Evolutionary conservation across 2,797 vertebrate genomes (phyloP).

Genomic region (Anolis apletophallus): DNA sequence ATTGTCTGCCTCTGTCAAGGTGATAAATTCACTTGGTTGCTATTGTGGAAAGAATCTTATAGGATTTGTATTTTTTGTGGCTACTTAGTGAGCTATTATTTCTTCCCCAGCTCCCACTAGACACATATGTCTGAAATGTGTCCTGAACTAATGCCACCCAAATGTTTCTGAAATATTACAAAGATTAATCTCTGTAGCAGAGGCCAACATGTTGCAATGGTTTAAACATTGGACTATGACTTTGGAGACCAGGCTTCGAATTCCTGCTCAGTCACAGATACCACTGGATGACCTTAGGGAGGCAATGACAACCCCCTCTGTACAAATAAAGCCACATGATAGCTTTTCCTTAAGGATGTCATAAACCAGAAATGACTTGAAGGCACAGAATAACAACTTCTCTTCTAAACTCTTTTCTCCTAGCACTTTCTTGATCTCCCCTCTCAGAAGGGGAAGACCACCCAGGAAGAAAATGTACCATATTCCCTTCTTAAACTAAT

Average conservation of each 20-base stretch:
- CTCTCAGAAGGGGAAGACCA: not conserved
- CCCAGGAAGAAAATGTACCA: not conserved
- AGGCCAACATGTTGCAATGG: too few species aligned
- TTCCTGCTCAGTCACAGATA: too few species aligned
- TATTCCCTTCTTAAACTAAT: slow-evolving; percentile 4
- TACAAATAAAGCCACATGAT: too few species aligned
- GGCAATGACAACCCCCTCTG: too few species aligned
- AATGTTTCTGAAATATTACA: not conserved
- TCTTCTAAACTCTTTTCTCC: not conserved
- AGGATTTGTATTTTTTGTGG: not conserved
- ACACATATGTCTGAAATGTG: not conserved
- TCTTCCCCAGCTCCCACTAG: not conserved
- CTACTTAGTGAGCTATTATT: not conserved
- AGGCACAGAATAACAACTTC: not conserved
- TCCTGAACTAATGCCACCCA: not conserved
- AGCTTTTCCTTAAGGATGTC: too few species aligned
- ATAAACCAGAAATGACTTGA: too few species aligned
- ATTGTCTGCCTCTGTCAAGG: not conserved
- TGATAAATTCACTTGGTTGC: slow-evolving; percentile 8
- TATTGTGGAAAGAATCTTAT: slow-evolving; percentile 8
- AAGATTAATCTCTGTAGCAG: not conserved
- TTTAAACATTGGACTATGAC: too few species aligned
- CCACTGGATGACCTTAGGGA: too few species aligned
- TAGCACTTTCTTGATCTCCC: not conserved
- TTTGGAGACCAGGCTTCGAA: too few species aligned